Evolutionary conservation across 2,888 invertebrate genomes (phyloP).

Genomic region (Argyresthia goedartella): DNA sequence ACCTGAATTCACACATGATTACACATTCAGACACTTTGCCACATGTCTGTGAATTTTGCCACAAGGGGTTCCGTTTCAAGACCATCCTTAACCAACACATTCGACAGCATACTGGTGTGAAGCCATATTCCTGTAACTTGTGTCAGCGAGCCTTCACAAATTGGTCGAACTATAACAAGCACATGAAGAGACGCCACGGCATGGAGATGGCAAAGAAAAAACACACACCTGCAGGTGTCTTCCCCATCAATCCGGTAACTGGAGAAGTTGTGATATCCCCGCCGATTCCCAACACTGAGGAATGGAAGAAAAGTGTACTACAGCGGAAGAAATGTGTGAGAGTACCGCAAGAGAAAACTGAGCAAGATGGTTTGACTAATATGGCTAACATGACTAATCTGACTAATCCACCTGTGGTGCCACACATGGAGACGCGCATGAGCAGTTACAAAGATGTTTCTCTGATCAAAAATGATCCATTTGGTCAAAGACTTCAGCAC

Average conservation of each 20-base stretch:
- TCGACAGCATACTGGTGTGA: conserved; percentile 75
- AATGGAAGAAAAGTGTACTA: conserved; percentile 37
- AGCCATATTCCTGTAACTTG: conserved; percentile 77
- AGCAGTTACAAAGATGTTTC: too few species aligned
- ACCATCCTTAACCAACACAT: conserved; percentile 77
- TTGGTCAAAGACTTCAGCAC: too few species aligned
- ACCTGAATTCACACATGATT: conserved; percentile 74
- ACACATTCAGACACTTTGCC: conserved; percentile 81
- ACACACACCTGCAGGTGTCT: conserved; percentile 43
- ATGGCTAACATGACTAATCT: background rate
- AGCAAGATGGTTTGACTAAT: background rate
- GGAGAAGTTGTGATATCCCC: conserved; percentile 24
- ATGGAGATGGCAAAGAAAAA: conserved; percentile 39
- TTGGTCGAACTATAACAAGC: conserved; percentile 84
- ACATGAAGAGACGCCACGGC: conserved; percentile 82
- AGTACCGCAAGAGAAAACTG: background rate
- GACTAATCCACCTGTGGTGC: background rate
- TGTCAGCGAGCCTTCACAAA: conserved; percentile 78
- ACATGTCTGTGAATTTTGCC: conserved; percentile 77
- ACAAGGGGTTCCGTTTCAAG: conserved; percentile 78
- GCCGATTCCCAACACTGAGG: conserved; percentile 26
- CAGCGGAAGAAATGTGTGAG: background rate
- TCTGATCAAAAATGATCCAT: too few species aligned
- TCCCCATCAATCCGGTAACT: conserved; percentile 35
- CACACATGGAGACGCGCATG: too few species aligned